Percentiles rank a stretch among this genome's conserved stretches.
Conservation (phyloP, 2,797 vertebrate species). For the Amblyraja radiata region DNA sequence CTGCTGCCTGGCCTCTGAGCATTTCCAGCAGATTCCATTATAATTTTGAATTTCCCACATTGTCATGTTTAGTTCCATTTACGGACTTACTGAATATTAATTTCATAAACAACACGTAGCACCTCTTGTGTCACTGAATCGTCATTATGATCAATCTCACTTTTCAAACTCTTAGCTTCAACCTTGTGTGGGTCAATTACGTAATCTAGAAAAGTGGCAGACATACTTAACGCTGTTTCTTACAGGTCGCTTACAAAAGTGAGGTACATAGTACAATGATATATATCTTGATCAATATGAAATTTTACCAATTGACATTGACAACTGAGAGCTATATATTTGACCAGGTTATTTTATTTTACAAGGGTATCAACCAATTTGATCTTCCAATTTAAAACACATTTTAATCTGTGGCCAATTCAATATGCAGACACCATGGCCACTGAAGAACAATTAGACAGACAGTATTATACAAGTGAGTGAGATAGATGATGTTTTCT, state of each 20-base stretch:
- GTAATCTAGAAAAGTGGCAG: neutral
- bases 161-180: neutral
- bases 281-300: neutral
- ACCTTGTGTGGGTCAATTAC: neutral
- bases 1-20: too few relatives aligned
- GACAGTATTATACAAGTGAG: neutral
- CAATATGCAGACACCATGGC: neutral
- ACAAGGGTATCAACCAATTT: neutral
- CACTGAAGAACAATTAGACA: neutral
- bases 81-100: too few relatives aligned
- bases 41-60: too few relatives aligned
- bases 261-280: neutral
- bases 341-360: neutral
- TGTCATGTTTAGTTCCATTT: too few relatives aligned
- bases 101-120: neutral
- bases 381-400: neutral
- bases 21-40: too few relatives aligned
- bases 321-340: neutral
- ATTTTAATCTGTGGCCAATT: neutral
- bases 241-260: neutral
- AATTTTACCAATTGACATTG: neutral
- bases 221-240: neutral
- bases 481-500: conserved; percentile 4
- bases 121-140: neutral
- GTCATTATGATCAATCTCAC: neutral